These are phyloP conservation scores for Lingula anatina DNA, from an alignment of 2,888 invertebrate species.

Conservation along the genomic window DNA sequence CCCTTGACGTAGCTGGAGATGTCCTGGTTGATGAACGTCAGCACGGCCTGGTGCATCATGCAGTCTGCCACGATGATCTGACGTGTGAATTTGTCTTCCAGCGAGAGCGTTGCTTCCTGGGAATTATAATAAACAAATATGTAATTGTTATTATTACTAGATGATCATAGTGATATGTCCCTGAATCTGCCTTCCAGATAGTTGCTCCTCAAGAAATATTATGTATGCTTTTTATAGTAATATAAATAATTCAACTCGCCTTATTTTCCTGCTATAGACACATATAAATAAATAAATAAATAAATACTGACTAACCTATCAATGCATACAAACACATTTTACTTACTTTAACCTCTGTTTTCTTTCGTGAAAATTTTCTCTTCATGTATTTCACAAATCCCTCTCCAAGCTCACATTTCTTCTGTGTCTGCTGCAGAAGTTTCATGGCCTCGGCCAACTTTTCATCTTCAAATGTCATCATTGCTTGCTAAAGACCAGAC, in stretches of 20 bases:
- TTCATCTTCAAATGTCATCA: slow-evolving; percentile 68
- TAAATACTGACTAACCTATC: no score
- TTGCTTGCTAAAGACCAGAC: slow-evolving; percentile 58
- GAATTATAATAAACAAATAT: no score
- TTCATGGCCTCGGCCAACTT: slow-evolving; percentile 60
- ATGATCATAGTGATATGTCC: no score
- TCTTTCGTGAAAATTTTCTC: slow-evolving; percentile 54
- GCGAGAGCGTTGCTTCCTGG: slow-evolving; percentile 18
- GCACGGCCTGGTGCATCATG: slow-evolving; percentile 62
- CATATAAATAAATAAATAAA: no score
- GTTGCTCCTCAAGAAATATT: background rate
- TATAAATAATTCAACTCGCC: no score
- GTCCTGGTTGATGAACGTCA: slow-evolving; percentile 65
- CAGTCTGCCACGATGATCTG: slow-evolving; percentile 66
- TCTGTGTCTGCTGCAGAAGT: slow-evolving; percentile 61
- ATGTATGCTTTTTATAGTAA: no score
- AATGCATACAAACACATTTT: no score
- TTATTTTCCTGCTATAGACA: no score
- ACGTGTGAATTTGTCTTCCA: slow-evolving; percentile 59
- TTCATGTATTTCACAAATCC: slow-evolving; percentile 37
- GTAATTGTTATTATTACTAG: no score
- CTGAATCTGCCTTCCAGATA: no score
- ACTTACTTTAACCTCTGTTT: no score
- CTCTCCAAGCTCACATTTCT: slow-evolving; percentile 55
- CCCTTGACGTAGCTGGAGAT: slow-evolving; percentile 61